Conservation (phyloP, 2,113 vertebrate genomes). For the Cyprinodon brontotheroides region DNA sequence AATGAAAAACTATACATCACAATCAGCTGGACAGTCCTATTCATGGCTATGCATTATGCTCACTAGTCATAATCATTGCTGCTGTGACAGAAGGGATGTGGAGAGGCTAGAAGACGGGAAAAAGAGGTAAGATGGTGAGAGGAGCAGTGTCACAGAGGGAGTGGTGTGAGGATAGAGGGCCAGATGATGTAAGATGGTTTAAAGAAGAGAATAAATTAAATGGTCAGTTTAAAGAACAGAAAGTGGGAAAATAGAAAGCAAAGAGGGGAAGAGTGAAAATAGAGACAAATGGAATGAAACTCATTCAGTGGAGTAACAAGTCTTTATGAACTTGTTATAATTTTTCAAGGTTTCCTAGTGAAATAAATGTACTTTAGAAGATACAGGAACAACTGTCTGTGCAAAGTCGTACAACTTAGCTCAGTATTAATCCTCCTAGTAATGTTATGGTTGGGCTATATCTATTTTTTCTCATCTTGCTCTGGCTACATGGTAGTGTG, state of each 20-base stretch:
- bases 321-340: conserved; percentile 22
- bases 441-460: background rate
- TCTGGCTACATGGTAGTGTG: background rate
- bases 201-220: conserved; percentile 38
- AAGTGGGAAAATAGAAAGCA: conserved; percentile 31
- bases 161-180: conserved; percentile 19
- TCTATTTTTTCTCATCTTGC: background rate
- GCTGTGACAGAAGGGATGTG: conserved; percentile 77
- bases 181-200: conserved; percentile 58
- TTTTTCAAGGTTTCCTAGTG: conserved; percentile 29
- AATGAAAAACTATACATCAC: conserved; percentile 99
- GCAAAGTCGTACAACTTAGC: conserved; percentile 14
- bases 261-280: conserved; percentile 21
- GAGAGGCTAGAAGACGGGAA: conserved; percentile 29
- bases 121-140: conserved; percentile 19
- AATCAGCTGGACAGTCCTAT: conserved; percentile 98
- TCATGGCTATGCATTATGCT: conserved; percentile 95
- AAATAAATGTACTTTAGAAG: conserved; percentile 41
- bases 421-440: background rate
- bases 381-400: background rate
- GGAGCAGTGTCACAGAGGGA: conserved; percentile 15
- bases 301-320: conserved; percentile 22
- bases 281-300: conserved; percentile 33
- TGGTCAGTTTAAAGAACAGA: conserved; percentile 20
- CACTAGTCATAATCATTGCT: conserved; percentile 93